phyloP scores from a whole-genome alignment of 2,113 vertebrate genomes.

The Eulemur rufifrons region DNA sequence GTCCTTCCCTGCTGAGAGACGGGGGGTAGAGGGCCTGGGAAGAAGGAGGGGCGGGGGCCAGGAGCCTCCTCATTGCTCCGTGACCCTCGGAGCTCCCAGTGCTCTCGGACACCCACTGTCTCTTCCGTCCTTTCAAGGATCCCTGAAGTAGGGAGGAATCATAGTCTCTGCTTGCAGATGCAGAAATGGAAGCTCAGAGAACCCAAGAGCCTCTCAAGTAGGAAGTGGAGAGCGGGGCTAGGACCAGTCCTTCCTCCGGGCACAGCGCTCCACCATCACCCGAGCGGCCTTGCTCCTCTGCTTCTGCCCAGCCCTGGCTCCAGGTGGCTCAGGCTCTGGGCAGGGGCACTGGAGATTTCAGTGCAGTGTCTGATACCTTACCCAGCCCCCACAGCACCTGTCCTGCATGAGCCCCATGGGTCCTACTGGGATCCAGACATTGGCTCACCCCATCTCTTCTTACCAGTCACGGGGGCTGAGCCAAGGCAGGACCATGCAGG shows the following conservation, averaged over 20 bases:
- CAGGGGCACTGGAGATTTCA: background rate
- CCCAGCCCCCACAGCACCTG: conserved; percentile 80
- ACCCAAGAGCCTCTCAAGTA: background rate
- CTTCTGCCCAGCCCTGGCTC: background rate
- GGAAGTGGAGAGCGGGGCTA: background rate
- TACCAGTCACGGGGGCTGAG: conserved; percentile 53
- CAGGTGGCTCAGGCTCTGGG: conserved; percentile 42
- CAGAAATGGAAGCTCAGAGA: background rate
- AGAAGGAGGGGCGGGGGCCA: too few species aligned
- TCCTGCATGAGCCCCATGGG: background rate
- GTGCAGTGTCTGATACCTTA: conserved; percentile 58
- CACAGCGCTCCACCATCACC: accelerated
- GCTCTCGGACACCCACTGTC: background rate
- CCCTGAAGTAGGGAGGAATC: background rate
- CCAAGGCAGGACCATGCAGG: conserved; percentile 59
- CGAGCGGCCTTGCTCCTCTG: background rate
- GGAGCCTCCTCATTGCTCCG: too few species aligned
- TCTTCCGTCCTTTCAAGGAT: background rate
- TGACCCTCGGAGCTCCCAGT: background rate
- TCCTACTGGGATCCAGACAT: conserved; percentile 25
- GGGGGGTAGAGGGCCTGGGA: background rate
- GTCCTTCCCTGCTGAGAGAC: background rate
- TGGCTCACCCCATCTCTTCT: conserved; percentile 74
- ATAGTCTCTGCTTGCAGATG: background rate
- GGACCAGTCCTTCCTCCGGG: too few species aligned